Percentiles rank a stretch among this genome's conserved stretches.
Conservation (phyloP, 2,113 vertebrate species). For the Oncorhynchus kisutch region DNA sequence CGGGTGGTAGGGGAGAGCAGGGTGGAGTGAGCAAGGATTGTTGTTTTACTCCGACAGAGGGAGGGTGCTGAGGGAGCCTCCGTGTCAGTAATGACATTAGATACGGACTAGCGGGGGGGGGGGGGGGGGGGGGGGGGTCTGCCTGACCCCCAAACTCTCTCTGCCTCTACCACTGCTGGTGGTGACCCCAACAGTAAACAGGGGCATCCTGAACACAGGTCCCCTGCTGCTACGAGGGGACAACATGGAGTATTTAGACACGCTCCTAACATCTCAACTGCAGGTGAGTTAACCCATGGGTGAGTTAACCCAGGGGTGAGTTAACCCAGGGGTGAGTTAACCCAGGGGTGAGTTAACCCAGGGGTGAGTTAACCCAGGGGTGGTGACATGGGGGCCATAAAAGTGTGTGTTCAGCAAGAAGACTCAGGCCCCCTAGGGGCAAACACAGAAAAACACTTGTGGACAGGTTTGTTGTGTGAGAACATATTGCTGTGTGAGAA, state of each 20-base stretch:
- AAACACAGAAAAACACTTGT: not conserved
- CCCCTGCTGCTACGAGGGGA: slow-evolving; percentile 31
- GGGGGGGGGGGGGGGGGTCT: slow-evolving; percentile 36
- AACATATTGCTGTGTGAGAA: not conserved
- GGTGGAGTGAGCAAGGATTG: slow-evolving; percentile 2
- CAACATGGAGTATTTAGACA: slow-evolving; percentile 18
- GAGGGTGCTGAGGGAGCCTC: slow-evolving; percentile 53
- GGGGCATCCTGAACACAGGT: slow-evolving; percentile 58
- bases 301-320: not conserved
- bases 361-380: not conserved
- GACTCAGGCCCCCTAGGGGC: slow-evolving; percentile 31
- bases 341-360: slow-evolving; percentile 49
- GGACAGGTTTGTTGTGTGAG: slow-evolving; percentile 26
- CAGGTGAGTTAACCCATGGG: slow-evolving; percentile 53
- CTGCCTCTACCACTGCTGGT: slow-evolving; percentile 25
- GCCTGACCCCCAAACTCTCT: slow-evolving; percentile 35
- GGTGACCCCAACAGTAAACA: slow-evolving; percentile 43
- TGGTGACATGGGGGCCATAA: slow-evolving; percentile 34
- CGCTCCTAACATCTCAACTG: slow-evolving; percentile 50
- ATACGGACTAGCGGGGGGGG: slow-evolving; percentile 32
- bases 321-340: slow-evolving; percentile 18
- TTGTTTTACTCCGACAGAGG: slow-evolving; percentile 10
- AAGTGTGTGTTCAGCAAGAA: slow-evolving; percentile 34
- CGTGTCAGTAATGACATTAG: slow-evolving; percentile 53
- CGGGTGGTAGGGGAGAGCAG: slow-evolving; percentile 51